Percentiles rank a stretch among this genome's conserved stretches.
Conservation (phyloP, 2,888 invertebrate species). For the Cabera pusaria region DNA sequence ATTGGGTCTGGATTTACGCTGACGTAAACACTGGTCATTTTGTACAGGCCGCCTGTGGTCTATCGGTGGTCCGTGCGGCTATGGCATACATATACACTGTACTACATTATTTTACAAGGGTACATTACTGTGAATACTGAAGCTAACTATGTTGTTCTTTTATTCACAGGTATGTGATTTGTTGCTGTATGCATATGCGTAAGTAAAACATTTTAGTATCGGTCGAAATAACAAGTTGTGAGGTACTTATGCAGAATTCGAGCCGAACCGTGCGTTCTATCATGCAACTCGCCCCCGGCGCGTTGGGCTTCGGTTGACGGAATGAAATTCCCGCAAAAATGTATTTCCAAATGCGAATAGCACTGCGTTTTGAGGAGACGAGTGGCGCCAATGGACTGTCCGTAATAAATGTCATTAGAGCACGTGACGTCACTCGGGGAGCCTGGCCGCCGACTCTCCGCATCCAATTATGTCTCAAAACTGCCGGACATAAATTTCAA, state of each 20-base stretch:
- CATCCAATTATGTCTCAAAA: constrained; percentile 76
- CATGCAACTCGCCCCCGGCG: constrained; percentile 27
- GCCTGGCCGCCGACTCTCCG: constrained; percentile 63
- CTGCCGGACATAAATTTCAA: constrained; percentile 76
- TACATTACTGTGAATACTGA: constrained; percentile 8
- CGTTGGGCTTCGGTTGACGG: constrained; percentile 31
- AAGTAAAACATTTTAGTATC: constrained; percentile 7
- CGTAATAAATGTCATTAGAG: constrained; percentile 75
- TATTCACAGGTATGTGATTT: constrained; percentile 43
- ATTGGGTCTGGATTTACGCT: constrained; percentile 57
- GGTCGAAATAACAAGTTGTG: too few relatives aligned
- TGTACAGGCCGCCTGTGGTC: constrained; percentile 31
- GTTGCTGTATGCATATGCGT: constrained; percentile 2
- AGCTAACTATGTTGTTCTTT: constrained; percentile 23
- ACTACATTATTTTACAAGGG: constrained; percentile 17
- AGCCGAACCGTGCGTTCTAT: constrained; percentile 20
- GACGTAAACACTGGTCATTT: constrained; percentile 44
- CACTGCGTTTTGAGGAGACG: constrained; percentile 55
- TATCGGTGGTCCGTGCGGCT: constrained; percentile 28
- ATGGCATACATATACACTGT: constrained; percentile 18
- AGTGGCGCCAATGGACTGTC: constrained; percentile 69
- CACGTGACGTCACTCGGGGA: constrained; percentile 67
- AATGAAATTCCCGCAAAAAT: constrained; percentile 60
- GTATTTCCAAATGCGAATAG: constrained; percentile 64
- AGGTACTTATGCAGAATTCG: constrained; percentile 26